phyloP scores from a whole-genome alignment of 2,888 invertebrate species.

The Hyalella azteca region DNA sequence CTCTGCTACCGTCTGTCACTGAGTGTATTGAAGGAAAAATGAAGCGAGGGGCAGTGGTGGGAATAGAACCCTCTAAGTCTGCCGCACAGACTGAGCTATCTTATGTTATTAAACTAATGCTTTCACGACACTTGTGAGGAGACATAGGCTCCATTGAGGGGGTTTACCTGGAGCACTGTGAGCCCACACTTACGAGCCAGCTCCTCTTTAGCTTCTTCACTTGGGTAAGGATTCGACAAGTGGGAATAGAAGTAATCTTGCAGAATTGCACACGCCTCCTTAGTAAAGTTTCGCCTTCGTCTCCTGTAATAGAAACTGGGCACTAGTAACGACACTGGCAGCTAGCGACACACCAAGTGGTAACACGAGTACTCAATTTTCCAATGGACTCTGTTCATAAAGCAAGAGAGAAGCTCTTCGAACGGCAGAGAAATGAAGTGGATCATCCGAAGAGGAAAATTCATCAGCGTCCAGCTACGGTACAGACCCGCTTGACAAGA shows the following conservation, averaged over 20 bases:
- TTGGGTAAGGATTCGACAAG: slow-evolving; percentile 98
- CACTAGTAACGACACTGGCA: slow-evolving; percentile 39
- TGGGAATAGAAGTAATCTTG: slow-evolving; percentile 99
- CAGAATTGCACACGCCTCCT: slow-evolving; percentile 98
- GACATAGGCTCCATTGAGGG: slow-evolving; percentile 19
- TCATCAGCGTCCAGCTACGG: not conserved
- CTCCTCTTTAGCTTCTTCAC: slow-evolving; percentile 99
- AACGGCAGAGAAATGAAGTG: not conserved
- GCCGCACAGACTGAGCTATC: slow-evolving; percentile 28
- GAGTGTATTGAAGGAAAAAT: not conserved
- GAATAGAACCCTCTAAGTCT: slow-evolving; percentile 22
- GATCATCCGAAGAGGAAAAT: not conserved
- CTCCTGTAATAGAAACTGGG: slow-evolving; percentile 62
- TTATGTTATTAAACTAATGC: slow-evolving; percentile 12
- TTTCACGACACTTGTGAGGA: slow-evolving; percentile 15
- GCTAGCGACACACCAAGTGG: not conserved
- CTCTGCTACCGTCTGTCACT: slow-evolving; percentile 22
- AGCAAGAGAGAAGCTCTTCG: slow-evolving; percentile 13
- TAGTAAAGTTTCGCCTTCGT: slow-evolving; percentile 74
- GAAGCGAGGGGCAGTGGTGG: slow-evolving; percentile 25
- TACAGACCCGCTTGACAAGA: not conserved
- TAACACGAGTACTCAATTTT: not conserved
- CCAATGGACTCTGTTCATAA: not conserved
- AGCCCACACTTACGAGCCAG: slow-evolving; percentile 98
- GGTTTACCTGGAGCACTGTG: slow-evolving; percentile 87